Evolutionary conservation across 2,797 vertebrate species (phyloP).

Genomic region (Scolopax bukidnonensis): DNA sequence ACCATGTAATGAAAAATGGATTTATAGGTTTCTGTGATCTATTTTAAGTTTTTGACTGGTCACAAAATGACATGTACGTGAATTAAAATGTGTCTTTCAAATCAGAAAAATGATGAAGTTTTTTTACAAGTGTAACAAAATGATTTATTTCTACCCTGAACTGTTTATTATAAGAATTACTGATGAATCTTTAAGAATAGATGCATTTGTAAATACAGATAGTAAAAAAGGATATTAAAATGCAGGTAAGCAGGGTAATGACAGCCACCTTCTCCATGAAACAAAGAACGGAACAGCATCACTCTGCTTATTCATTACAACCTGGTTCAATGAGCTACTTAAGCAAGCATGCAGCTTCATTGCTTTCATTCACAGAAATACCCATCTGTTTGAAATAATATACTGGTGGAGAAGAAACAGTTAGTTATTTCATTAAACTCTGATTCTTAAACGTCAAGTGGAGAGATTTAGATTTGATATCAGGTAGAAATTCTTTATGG

Average conservation of each 20-base stretch:
- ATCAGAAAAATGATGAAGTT: neutral
- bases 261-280: neutral
- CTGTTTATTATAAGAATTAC: neutral
- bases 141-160: neutral
- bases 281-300: neutral
- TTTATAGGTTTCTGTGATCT: neutral
- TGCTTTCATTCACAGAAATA: neutral
- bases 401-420: neutral
- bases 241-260: neutral
- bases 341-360: neutral
- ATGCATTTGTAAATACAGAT: neutral
- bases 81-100: neutral
- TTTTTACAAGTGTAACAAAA: neutral
- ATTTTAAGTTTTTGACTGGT: neutral
- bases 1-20: rapidly evolving
- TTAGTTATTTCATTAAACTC: neutral
- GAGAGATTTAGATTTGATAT: no score
- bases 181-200: neutral
- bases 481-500: no score
- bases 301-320: neutral
- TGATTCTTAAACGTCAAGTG: neutral
- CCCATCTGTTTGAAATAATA: neutral
- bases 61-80: neutral
- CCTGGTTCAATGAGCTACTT: neutral
- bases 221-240: neutral